Evolutionary conservation across 2,797 vertebrate genomes (phyloP).

Genomic region (Fringilla coelebs): DNA sequence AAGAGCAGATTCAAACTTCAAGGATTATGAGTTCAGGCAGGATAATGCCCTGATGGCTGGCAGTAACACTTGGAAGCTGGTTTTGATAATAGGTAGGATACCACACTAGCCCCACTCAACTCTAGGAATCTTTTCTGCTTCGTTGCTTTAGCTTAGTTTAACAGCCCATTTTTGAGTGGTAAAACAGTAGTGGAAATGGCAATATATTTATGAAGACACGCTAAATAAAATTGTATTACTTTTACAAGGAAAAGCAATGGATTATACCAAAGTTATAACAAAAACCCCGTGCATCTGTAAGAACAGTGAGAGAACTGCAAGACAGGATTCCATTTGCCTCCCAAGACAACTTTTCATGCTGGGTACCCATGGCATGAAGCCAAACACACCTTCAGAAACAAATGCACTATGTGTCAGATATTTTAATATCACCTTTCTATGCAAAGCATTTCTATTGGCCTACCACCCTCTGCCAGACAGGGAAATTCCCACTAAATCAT

Average conservation of each 20-base stretch:
- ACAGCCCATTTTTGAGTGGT: neutral
- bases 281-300: neutral
- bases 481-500: neutral
- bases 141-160: neutral
- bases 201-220: neutral
- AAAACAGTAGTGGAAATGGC: neutral
- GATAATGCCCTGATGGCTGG: neutral
- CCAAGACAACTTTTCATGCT: neutral
- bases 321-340: neutral
- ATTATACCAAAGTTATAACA: neutral
- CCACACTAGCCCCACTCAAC: neutral
- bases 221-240: neutral
- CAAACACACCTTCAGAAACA: neutral
- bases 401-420: neutral
- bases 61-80: neutral
- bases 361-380: neutral
- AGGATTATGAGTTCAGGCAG: constrained; percentile 6
- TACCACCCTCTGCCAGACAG: neutral
- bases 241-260: neutral
- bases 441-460: neutral
- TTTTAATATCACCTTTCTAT: neutral
- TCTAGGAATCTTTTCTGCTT: neutral
- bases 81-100: neutral
- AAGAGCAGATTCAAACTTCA: neutral
- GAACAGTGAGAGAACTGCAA: neutral